These are phyloP conservation scores for Pteruthius melanotis DNA, from an alignment of 2,113 vertebrate genomes.

Conservation along the genomic window DNA sequence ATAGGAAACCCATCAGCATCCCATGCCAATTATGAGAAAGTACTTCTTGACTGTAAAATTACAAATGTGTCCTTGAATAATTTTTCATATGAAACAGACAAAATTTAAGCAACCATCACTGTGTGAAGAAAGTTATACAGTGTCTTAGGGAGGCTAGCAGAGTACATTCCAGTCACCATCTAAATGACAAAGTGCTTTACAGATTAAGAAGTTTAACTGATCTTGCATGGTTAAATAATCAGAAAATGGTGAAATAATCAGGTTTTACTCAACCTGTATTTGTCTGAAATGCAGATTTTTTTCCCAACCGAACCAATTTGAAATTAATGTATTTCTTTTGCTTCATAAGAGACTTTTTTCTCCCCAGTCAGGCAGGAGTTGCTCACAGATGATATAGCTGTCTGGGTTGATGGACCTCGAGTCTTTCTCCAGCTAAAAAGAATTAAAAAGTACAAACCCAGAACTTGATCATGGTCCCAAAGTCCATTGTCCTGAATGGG, in stretches of 20 bases:
- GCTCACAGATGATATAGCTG: neutral
- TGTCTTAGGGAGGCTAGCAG: slow-evolving; percentile 41
- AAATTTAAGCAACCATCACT: neutral
- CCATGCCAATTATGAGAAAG: slow-evolving; percentile 29
- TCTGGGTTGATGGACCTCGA: neutral
- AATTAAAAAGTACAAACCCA: neutral
- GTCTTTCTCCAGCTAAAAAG: neutral
- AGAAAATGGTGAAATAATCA: neutral
- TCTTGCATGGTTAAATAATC: neutral
- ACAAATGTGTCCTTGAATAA: neutral
- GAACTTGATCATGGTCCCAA: slow-evolving; percentile 18
- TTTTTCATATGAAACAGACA: neutral
- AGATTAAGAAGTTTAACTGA: slow-evolving; percentile 1
- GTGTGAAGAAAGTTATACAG: neutral
- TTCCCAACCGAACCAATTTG: neutral
- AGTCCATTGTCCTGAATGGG: neutral
- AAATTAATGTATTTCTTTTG: neutral
- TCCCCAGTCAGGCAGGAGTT: neutral
- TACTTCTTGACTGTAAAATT: slow-evolving; percentile 29
- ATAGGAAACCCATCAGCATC: slow-evolving; percentile 39
- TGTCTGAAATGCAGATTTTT: neutral
- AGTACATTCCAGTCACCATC: slow-evolving; percentile 51
- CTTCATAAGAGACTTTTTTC: neutral
- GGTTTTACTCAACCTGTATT: neutral
- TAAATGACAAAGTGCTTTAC: slow-evolving; percentile 54